Evolutionary conservation across 2,113 vertebrate species (phyloP), one percentile per base, ranked within the genome.

Genomic region (Seriola dumerili): DNA sequence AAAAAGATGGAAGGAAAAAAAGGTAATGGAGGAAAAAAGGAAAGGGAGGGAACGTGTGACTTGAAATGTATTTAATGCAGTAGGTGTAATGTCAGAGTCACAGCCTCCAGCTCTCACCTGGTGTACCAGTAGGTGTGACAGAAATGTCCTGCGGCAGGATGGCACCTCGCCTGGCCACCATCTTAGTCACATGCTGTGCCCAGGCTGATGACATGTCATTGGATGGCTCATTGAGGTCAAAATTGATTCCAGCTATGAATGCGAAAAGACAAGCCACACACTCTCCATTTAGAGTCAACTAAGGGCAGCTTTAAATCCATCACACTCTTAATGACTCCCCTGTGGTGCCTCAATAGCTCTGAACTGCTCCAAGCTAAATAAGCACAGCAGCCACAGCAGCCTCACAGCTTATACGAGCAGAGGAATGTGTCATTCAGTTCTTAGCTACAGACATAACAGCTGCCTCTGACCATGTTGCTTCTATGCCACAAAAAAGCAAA

Each of bases 111-210:
- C 42, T 74, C 85, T 85, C 92, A 97, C 98, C 97, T 87, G 98
- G 98, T 0, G 97, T 97, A 0, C 97, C 97, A 29, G 97, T 97
- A 0, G 97, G 97, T 0, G 98, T 99, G 19, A 99, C 96, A 0
- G 98, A 99, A 85, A 99, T 88, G 72, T 99, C 98, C 94, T 99
- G 97, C 17, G 98, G 98, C 78, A 99, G 94, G 90, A 99, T 99
- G 29, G 98, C 98, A 1, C 98, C 98, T 90, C 98, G 95, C 80
- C 98, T 95, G 86, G 98, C 98, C 87, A 99, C 98, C 97, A 99
- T 99, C 93, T 99, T 99, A 67, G 97, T 98, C 91, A 99, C 97
- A 2, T 99, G 97, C 88, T 97, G 97, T 0, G 97, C 98, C 98
- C 98, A 99, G 0, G 98, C 97, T 0, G 98, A 99, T 13, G 97